Base-by-base conservation (phyloP, 2,797 vertebrate genomes). In the Channallabes apus region DNA sequence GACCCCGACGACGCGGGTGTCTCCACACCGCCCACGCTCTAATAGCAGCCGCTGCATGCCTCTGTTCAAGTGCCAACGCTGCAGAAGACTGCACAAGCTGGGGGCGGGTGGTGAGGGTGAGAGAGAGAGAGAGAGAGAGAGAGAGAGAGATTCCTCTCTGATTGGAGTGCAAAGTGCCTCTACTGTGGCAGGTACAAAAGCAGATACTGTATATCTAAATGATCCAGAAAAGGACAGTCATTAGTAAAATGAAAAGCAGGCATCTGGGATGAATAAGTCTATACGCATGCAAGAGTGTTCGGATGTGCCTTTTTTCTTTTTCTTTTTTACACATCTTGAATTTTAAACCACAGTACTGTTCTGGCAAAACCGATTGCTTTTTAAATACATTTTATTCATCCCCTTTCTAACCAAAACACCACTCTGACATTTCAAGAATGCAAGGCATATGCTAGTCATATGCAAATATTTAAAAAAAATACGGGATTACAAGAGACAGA, bases 1-100 rank as follows among this genome's bases (percentile, higher is more conserved):
- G 88, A 90, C 89, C 89, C 89, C 88, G 87, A 85, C 89, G 88
- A 88, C 85, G 88, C 89, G 84, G 89, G 87, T 83, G 88, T 85
- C 88, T 88, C 82, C 87, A 88, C 80, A 82, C 86, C 86, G 86
- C 89, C 89, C 82, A 87, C 89, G 56, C 88, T 82, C 79, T 83
- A 87, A 89, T 88, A 87, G 86, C 87, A 89, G 87, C 86, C 88
- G 81, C 84, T 76, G 84, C 87, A 88, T 80, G 86, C 85, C 86
- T 89, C 83, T 59, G 84, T 88, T 80, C 72, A 51, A 41, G 71
- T 85, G 88, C 85, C 88, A 89, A 84, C 20, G 54, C 79, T 76
- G 81, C 87, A 83, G 62, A 85, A 86, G 79, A 38, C 76, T 84
- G 80, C 80, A 84, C 82, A 82, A 71, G 84, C 64, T 58, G 61